Conservation (phyloP, 2,113 vertebrate genomes). For the Siniperca knerii region DNA sequence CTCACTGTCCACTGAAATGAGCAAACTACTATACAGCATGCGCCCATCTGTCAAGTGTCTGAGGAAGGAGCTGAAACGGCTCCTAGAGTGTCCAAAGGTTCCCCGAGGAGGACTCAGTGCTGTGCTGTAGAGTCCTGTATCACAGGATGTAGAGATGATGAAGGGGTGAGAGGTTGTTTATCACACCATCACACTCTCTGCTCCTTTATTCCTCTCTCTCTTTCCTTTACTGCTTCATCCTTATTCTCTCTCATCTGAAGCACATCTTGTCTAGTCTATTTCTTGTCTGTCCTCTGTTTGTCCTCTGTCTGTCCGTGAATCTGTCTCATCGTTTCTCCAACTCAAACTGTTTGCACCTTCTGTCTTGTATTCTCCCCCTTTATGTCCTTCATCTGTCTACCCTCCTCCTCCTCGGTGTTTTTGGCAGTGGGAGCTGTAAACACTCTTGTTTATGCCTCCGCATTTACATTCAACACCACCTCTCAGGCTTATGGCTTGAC, state of each 20-base stretch:
- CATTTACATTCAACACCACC: slow-evolving; percentile 71
- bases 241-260: slow-evolving; percentile 8
- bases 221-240: slow-evolving; percentile 13
- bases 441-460: slow-evolving; percentile 65
- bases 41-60: slow-evolving; percentile 70
- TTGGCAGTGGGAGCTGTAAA: slow-evolving; percentile 56
- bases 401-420: slow-evolving; percentile 42
- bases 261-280: not conserved
- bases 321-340: not conserved
- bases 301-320: slow-evolving; percentile 20
- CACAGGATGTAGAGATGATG: slow-evolving; percentile 52
- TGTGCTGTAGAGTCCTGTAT: slow-evolving; percentile 51
- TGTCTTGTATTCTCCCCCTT: slow-evolving; percentile 35
- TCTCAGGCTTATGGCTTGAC: slow-evolving; percentile 65
- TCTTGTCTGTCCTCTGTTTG: not conserved
- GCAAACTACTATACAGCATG: slow-evolving; percentile 47
- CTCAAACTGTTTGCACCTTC: slow-evolving; percentile 22
- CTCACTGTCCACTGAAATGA: slow-evolving; percentile 54
- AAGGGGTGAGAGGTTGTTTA: slow-evolving; percentile 57
- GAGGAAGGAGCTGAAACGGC: slow-evolving; percentile 67
- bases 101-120: slow-evolving; percentile 58
- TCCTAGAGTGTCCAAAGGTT: slow-evolving; percentile 64
- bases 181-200: slow-evolving; percentile 47
- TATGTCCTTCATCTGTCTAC: slow-evolving; percentile 61
- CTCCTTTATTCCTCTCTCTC: slow-evolving; percentile 18